Evolutionary conservation across 2,797 vertebrate species (phyloP), one percentile per base, ranked within the genome.

Genomic region (Halcyon smyrnensis): DNA sequence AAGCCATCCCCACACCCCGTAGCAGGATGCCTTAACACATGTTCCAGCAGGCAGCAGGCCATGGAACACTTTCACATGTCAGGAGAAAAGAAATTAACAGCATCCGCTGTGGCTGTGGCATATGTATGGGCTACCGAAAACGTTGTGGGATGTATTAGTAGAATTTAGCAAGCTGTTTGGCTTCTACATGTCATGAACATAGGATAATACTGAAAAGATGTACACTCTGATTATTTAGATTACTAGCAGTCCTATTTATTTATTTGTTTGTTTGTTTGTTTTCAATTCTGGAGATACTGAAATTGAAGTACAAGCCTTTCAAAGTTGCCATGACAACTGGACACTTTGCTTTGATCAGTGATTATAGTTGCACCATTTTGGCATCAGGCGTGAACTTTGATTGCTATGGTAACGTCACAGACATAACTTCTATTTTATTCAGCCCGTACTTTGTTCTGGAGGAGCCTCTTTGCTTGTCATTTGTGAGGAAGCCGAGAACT

Each of bases 341-440:
- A 9, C 91, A 80, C 81, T 93, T 82, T 59, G 46, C 89, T 85
- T 92, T 96, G 93, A 94, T 97, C 76, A 9, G 84, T 83, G 84
- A 80, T 95, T 94, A 86, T 15, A 86, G 81, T 83, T 82, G 75
- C 53, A 87, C 87, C 75, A 37, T 86, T 95, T 90, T 92, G 96
- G 94, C 93, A 95, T 70, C 78, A 78, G 77, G 71, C 67, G 1
- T 57, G 93, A 95, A 94, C 94, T 97, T 82, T 27, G 87, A 97
- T 97, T 89, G 95, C 96, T 82, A 97, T 97, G 96, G 96, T 50
- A 97, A 97, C 95, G 1, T 77, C 85, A 54, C 84, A 92, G 91
- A 78, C 79, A 87, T 83, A 87, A 95, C 68, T 91, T 84, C 90
- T 50, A 43, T 80, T 79, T 92, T 80, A 82, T 95, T 93, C 86